Evolutionary conservation across 1,140 invertebrate genomes (phyloP).

Genomic region (Oreohelix idahoensis): DNA sequence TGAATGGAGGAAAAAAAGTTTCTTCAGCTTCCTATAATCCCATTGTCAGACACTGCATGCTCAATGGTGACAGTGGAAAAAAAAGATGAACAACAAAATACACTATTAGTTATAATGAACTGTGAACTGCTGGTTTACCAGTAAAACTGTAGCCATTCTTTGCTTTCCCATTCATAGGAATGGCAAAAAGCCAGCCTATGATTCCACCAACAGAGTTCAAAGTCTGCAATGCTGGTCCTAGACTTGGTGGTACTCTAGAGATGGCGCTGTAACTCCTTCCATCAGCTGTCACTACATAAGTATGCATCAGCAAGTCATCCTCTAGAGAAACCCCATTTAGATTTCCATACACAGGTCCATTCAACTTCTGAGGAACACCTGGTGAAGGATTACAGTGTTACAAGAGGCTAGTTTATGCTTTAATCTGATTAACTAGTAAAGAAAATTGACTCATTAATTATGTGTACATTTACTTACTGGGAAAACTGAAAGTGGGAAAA

Average conservation of each 20-base stretch:
- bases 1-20: no score
- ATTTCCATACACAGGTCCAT: slow-evolving; percentile 85
- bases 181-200: slow-evolving; percentile 94
- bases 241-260: slow-evolving; percentile 81
- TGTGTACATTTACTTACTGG: no score
- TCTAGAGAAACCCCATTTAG: slow-evolving; percentile 84
- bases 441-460: no score
- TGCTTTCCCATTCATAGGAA: slow-evolving; percentile 78
- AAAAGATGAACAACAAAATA: no score
- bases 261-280: slow-evolving; percentile 92
- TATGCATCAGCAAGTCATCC: slow-evolving; percentile 87
- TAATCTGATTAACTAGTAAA: no score
- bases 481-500: no score
- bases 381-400: not conserved
- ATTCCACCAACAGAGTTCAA: slow-evolving; percentile 84
- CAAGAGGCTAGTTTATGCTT: not conserved
- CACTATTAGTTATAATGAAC: no score
- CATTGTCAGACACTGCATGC: no score
- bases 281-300: slow-evolving; percentile 91
- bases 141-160: slow-evolving; percentile 90
- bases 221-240: slow-evolving; percentile 86
- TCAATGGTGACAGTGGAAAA: no score
- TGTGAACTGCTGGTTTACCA: no score
- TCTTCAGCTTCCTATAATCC: no score
- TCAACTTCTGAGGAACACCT: slow-evolving; percentile 87